phyloP scores from a whole-genome alignment of 2,888 invertebrate genomes.

The Argyra leucocephala region DNA sequence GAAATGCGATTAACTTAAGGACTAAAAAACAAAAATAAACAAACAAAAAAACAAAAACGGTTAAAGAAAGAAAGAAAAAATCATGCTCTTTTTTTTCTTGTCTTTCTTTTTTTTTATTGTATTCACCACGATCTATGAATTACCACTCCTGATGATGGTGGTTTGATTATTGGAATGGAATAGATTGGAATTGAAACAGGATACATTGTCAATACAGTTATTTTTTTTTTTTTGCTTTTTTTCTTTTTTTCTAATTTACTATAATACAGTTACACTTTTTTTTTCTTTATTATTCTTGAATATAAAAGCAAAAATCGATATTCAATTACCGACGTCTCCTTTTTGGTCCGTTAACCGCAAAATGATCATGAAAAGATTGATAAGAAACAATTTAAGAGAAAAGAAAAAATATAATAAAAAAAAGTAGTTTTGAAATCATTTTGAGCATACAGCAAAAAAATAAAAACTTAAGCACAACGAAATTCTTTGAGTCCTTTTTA shows the following conservation, averaged over 20 bases:
- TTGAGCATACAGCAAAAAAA: neutral
- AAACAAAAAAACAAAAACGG: neutral
- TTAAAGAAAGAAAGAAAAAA: neutral
- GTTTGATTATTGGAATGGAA: neutral
- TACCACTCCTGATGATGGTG: neutral
- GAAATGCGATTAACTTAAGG: too few relatives aligned
- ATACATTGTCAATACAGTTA: neutral
- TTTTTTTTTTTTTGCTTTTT: neutral
- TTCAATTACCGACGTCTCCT: neutral
- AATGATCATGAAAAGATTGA: slow-evolving; percentile 4
- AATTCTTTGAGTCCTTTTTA: too few relatives aligned
- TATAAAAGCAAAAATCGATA: neutral
- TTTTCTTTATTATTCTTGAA: neutral
- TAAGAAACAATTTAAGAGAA: neutral
- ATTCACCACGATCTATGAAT: neutral
- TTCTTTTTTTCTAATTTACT: neutral
- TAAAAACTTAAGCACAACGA: too few relatives aligned
- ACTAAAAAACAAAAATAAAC: too few relatives aligned
- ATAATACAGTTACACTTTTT: neutral
- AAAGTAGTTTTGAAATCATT: too few relatives aligned
- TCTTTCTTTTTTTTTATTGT: neutral
- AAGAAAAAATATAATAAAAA: too few relatives aligned
- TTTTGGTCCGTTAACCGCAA: neutral
- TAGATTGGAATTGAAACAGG: neutral
- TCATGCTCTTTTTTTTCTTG: too few relatives aligned